Base-by-base conservation (phyloP, 2,113 vertebrate genomes). In the Cavia aperea region DNA sequence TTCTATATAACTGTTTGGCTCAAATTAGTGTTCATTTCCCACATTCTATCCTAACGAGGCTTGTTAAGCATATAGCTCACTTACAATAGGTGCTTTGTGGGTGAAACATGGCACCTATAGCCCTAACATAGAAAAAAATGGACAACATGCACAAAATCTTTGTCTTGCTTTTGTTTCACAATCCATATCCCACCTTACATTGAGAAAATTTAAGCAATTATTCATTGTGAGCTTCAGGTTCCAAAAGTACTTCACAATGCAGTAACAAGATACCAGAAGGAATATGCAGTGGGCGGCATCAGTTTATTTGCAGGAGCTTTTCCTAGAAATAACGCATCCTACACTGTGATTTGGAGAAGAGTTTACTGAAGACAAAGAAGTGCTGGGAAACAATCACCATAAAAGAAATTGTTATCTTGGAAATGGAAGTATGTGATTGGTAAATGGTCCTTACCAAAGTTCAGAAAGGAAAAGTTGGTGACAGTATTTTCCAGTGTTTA, bases 281-380 rank as follows among this genome's bases (percentile, higher is more conserved):
- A 96, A 93, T 86, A 95, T 81, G 79, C 26, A 68, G 95, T 95
- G 91, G 87, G 94, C 78, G 93, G 87, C 92, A 95, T 96, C 84
- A 92, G 94, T 96, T 96, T 96, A 93, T 92, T 96, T 93, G 93
- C 66, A 96, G 77, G 82, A 94, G 77, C 72, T 95, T 97, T 96
- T 94, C 94, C 96, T 97, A 89, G 95, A 95, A 97, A 96, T 96
- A 96, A 95, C 72, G 89, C 95, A 91, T 95, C 96, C 87, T 91
- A 96, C 95, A 96, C 94, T 89, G 83, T 88, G 89, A 93, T 96
- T 94, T 97, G 91, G 91, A 95, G 89, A 93, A 95, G 77, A 94
- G 93, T 96, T 96, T 95, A 94, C 95, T 96, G 89, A 93, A 92
- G 92, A 94, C 65, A 92, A 77, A 92, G 92, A 95, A 93, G 94